Evolutionary conservation across 2,888 invertebrate genomes (phyloP).

Genomic region (Argyresthia albistria): DNA sequence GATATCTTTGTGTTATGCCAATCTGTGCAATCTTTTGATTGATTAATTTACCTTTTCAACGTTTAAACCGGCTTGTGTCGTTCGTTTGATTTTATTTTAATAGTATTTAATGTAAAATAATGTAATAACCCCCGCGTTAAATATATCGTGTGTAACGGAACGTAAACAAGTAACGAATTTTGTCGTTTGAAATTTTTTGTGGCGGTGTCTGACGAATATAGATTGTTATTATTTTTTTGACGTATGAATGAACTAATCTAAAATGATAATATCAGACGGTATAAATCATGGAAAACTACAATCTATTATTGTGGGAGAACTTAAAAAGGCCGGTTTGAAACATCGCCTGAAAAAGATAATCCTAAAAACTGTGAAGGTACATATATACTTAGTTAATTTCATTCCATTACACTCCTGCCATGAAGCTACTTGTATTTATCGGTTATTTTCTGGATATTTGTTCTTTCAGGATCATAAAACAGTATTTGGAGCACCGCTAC

Average conservation of each 20-base stretch:
- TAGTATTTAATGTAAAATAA: too few species aligned
- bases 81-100: too few species aligned
- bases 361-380: slow-evolving; percentile 66
- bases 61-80: too few species aligned
- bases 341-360: slow-evolving; percentile 78
- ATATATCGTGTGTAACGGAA: slow-evolving; percentile 3
- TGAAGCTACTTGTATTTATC: not conserved
- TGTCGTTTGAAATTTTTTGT: slow-evolving; percentile 24
- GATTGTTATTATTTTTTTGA: not conserved
- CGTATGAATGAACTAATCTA: slow-evolving; percentile 22
- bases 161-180: slow-evolving; percentile 28
- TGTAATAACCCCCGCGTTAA: not conserved
- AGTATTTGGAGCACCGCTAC: slow-evolving; percentile 60
- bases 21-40: too few species aligned
- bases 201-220: too few species aligned
- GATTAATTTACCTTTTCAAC: too few species aligned
- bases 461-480: slow-evolving; percentile 53
- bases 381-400: slow-evolving; percentile 25
- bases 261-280: slow-evolving; percentile 66
- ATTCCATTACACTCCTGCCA: not conserved
- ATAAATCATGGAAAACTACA: slow-evolving; percentile 63
- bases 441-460: slow-evolving; percentile 4
- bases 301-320: slow-evolving; percentile 74
- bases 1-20: too few species aligned
- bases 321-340: slow-evolving; percentile 80